phyloP scores from a whole-genome alignment of 1,140 invertebrate genomes.

The Sminthurinus signatus region DNA sequence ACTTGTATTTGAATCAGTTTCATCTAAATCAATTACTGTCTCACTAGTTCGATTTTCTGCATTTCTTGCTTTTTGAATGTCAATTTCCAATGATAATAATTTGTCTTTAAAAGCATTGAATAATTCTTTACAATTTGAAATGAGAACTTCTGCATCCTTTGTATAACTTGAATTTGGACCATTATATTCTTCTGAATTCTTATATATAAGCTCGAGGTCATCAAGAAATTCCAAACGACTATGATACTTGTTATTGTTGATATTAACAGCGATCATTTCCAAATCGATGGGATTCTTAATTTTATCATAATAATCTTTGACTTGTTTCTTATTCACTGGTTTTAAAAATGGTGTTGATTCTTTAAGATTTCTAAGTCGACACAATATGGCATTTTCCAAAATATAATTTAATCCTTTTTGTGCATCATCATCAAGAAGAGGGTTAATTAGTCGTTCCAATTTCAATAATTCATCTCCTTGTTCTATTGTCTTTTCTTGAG shows the following conservation, averaged over 20 bases:
- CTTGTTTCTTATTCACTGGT: constrained; percentile 90
- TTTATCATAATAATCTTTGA: constrained; percentile 87
- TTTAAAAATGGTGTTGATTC: constrained; percentile 93
- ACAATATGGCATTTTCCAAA: constrained; percentile 79
- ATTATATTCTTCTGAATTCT: constrained; percentile 87
- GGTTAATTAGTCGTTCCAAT: constrained; percentile 97
- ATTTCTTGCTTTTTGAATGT: constrained; percentile 54
- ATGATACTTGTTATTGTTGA: constrained; percentile 84
- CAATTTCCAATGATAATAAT: constrained; percentile 72
- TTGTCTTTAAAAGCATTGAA: constrained; percentile 58
- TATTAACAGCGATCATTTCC: constrained; percentile 80
- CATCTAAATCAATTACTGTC: constrained; percentile 54
- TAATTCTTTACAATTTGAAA: constrained; percentile 60
- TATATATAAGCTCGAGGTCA: constrained; percentile 79
- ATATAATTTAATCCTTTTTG: constrained; percentile 80
- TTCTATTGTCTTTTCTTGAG: constrained; percentile 73
- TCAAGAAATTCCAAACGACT: constrained; percentile 76
- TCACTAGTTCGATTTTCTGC: constrained; percentile 44
- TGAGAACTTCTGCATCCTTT: constrained; percentile 70
- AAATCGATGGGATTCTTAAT: constrained; percentile 93
- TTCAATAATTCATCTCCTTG: constrained; percentile 93
- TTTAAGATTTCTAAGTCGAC: constrained; percentile 75
- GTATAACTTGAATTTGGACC: constrained; percentile 82
- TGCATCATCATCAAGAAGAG: constrained; percentile 93
- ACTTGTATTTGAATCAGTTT: constrained; percentile 34